phyloP scores from a whole-genome alignment of 92 coral and sea anemone species.

The Parazoanthus atlanticus region DNA sequence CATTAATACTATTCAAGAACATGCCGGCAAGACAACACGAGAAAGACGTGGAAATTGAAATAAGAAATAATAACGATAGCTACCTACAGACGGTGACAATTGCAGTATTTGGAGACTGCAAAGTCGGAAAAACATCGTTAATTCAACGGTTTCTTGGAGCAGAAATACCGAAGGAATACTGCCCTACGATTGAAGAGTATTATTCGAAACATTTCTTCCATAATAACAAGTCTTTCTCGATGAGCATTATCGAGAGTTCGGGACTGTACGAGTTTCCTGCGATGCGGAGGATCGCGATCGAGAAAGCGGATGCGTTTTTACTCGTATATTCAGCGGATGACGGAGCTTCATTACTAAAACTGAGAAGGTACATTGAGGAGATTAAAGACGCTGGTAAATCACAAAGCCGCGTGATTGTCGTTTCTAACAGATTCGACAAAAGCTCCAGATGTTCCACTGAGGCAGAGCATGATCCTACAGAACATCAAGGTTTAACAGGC shows the following conservation, averaged over 20 bases:
- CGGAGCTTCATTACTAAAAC: slow-evolving; percentile 64
- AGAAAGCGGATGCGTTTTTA: slow-evolving; percentile 84
- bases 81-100: slow-evolving; percentile 72
- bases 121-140: slow-evolving; percentile 90
- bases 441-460: slow-evolving; percentile 11
- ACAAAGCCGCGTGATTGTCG: slow-evolving; percentile 68
- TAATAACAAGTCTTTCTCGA: slow-evolving; percentile 75
- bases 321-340: slow-evolving; percentile 78
- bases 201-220: slow-evolving; percentile 78
- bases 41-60: neutral
- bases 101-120: slow-evolving; percentile 84
- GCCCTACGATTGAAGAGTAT: slow-evolving; percentile 89
- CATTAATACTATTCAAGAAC: neutral
- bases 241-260: slow-evolving; percentile 89
- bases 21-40: slow-evolving; percentile 19
- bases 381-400: slow-evolving; percentile 55
- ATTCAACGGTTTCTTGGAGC: slow-evolving; percentile 79
- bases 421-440: slow-evolving; percentile 76
- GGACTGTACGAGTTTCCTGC: slow-evolving; percentile 96
- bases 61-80: neutral
- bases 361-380: slow-evolving; percentile 79
- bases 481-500: slow-evolving; percentile 52
- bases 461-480: slow-evolving; percentile 25
- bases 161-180: slow-evolving; percentile 63
- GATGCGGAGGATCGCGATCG: slow-evolving; percentile 87